A percentile compares a stretch with the other conserved stretches of the same genome.
Conservation (phyloP, 2,797 vertebrate genomes). For the Acridotheres tristis region DNA sequence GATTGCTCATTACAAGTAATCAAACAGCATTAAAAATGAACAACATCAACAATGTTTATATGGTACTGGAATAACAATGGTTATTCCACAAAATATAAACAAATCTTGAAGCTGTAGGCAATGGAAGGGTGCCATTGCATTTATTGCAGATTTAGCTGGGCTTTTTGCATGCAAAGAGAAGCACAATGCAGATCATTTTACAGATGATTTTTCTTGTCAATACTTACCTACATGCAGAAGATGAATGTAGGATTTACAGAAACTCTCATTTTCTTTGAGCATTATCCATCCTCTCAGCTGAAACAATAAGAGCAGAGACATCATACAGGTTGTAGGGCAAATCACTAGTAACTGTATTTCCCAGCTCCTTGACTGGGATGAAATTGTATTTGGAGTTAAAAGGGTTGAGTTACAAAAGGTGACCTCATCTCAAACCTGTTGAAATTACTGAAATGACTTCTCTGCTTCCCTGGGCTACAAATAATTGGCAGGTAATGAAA, state of each 20-base stretch:
- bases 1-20: neutral
- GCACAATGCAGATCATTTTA: neutral
- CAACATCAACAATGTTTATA: neutral
- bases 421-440: neutral
- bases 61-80: neutral
- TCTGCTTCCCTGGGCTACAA: neutral
- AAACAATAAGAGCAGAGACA: neutral
- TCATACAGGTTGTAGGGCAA: neutral
- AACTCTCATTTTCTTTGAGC: neutral
- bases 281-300: neutral
- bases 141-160: neutral
- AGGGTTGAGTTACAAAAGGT: neutral
- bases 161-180: neutral
- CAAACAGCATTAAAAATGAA: constrained; percentile 3
- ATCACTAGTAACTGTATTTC: neutral
- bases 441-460: neutral
- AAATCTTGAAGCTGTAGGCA: neutral
- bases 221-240: neutral
- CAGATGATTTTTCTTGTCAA: neutral
- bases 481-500: neutral
- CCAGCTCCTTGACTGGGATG: neutral
- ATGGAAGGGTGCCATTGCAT: neutral
- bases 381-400: constrained; percentile 1
- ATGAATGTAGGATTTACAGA: neutral
- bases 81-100: neutral